Conservation (phyloP, 2,113 vertebrate species). For the Seriola aureovittata region DNA sequence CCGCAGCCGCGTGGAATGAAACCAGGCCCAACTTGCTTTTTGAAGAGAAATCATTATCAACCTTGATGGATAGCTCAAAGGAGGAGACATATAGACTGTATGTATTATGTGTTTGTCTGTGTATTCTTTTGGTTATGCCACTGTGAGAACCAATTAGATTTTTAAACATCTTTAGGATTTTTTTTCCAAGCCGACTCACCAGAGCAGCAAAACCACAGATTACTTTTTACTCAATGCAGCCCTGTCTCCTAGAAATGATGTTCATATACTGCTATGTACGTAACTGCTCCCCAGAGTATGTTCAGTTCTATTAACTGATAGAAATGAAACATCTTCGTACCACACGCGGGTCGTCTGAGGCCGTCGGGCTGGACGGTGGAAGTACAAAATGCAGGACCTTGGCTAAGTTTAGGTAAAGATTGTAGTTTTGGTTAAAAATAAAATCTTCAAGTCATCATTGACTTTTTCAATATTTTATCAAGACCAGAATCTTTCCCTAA, state of each 20-base stretch:
- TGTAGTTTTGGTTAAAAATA: not conserved
- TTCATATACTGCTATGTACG: not conserved
- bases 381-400: not conserved
- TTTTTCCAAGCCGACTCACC: not conserved
- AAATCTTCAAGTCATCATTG: not conserved
- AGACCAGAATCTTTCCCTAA: too few species aligned
- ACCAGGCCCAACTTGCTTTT: constrained; percentile 8
- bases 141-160: not conserved
- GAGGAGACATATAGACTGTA: not conserved
- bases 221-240: not conserved
- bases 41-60: constrained; percentile 13
- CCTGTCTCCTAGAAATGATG: not conserved
- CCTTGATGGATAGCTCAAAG: constrained; percentile 11
- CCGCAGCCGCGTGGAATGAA: constrained; percentile 20
- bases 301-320: not conserved
- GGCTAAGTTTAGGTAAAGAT: not conserved
- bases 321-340: not conserved
- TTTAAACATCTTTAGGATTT: not conserved
- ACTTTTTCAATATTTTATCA: not conserved
- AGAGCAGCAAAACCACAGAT: not conserved
- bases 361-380: not conserved
- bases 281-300: not conserved
- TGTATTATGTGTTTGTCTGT: not conserved
- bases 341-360: not conserved
- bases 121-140: not conserved